Evolutionary conservation across 2,888 invertebrate genomes (phyloP).

Genomic region (Agrochola lychnidis): DNA sequence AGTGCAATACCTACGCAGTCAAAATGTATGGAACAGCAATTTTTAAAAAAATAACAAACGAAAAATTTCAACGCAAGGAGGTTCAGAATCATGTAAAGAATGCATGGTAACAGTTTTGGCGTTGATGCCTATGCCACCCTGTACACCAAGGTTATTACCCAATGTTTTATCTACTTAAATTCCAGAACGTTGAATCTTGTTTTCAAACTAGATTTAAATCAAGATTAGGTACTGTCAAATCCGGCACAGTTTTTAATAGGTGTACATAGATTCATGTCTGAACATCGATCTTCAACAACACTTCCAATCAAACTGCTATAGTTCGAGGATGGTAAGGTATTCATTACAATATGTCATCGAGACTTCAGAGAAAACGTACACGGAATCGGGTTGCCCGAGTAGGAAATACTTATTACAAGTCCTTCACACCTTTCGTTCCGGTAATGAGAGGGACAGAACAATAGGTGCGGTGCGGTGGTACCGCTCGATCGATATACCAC

Average conservation of each 20-base stretch:
- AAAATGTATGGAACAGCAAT: too few relatives aligned
- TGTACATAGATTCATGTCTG: slow-evolving; percentile 2
- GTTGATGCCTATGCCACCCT: too few relatives aligned
- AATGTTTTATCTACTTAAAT: background rate
- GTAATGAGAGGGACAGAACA: slow-evolving; percentile 44
- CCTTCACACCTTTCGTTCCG: slow-evolving; percentile 50
- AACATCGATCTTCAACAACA: background rate
- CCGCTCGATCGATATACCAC: slow-evolving; percentile 18
- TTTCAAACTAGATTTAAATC: background rate
- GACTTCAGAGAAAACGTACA: slow-evolving; percentile 23
- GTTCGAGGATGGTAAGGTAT: slow-evolving; percentile 21
- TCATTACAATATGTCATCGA: slow-evolving; percentile 31
- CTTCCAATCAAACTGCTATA: background rate
- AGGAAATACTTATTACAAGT: slow-evolving; percentile 45
- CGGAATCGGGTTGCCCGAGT: slow-evolving; percentile 31
- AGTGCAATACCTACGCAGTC: too few relatives aligned
- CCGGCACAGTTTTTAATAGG: background rate
- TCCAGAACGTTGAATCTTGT: slow-evolving; percentile 3
- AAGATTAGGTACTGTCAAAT: slow-evolving; percentile 1
- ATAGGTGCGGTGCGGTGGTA: slow-evolving; percentile 29
- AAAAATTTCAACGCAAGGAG: too few relatives aligned
- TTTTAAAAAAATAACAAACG: too few relatives aligned
- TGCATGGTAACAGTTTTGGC: too few relatives aligned
- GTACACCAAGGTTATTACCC: too few relatives aligned
- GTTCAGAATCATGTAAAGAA: too few relatives aligned